These are phyloP conservation scores for Pseudomyrmex pallidus DNA, from an alignment of 1,140 invertebrate genomes.

Conservation along the genomic window DNA sequence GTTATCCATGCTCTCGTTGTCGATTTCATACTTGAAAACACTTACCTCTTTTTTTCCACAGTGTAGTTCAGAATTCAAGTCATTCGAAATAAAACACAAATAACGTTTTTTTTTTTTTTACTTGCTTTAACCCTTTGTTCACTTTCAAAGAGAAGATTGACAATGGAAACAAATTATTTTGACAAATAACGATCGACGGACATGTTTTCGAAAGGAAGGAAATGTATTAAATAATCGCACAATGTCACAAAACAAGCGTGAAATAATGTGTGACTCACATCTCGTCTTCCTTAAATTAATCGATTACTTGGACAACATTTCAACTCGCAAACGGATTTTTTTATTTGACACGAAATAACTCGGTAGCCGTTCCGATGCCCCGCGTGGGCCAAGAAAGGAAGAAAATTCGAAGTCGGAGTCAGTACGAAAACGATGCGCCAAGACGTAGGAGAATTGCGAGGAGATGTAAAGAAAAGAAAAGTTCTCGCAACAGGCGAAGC, in stretches of 20 bases:
- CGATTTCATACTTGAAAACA: constrained; percentile 63
- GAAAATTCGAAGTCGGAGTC: constrained; percentile 30
- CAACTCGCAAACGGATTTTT: not conserved
- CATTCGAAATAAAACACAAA: no score
- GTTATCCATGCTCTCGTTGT: constrained; percentile 39
- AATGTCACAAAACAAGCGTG: not conserved
- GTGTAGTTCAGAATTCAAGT: no score
- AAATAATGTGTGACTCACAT: not conserved
- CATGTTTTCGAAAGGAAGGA: no score
- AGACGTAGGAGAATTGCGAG: no score
- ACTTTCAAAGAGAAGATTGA: no score
- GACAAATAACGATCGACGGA: not conserved
- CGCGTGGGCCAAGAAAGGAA: not conserved
- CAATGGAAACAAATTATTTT: not conserved
- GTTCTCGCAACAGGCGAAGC: no score
- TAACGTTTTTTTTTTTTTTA: no score
- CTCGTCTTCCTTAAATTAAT: not conserved
- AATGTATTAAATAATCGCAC: no score
- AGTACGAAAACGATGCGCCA: constrained; percentile 11
- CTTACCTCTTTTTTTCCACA: not conserved
- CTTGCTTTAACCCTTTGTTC: no score
- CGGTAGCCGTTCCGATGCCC: not conserved
- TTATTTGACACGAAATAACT: constrained; percentile 21
- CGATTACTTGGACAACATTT: constrained; percentile 6
- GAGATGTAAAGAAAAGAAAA: no score